Conservation (phyloP, 2,113 vertebrate genomes). For the Sarotherodon lohbergeri region DNA sequence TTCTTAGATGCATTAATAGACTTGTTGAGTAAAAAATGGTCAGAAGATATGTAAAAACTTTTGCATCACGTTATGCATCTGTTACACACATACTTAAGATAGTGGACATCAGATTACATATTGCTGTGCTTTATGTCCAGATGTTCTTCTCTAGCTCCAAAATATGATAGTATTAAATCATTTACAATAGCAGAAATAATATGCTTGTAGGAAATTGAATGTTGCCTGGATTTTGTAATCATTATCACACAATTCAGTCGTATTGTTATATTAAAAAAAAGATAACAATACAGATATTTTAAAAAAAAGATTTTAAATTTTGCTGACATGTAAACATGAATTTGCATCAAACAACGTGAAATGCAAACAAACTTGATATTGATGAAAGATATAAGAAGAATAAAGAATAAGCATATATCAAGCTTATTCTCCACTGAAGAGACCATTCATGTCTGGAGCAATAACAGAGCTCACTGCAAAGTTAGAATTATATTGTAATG, state of each 20-base stretch:
- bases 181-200: not conserved
- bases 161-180: not conserved
- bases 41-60: not conserved
- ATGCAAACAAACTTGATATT: not conserved
- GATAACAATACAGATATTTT: not conserved
- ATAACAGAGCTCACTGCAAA: not conserved
- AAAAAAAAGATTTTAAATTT: not conserved
- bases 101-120: not conserved
- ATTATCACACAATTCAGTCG: not conserved
- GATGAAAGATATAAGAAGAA: not conserved
- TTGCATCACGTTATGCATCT: not conserved
- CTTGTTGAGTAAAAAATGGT: not conserved
- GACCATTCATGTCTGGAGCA: not conserved
- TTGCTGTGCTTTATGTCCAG: not conserved
- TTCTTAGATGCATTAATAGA: not conserved
- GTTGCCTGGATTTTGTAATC: not conserved
- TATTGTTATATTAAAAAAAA: not conserved
- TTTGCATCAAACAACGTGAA: not conserved
- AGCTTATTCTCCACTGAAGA: not conserved
- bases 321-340: not conserved
- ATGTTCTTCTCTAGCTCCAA: not conserved
- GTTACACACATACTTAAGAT: not conserved
- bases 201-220: not conserved
- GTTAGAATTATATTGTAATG: not conserved
- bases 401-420: not conserved